Percentiles rank a stretch among this genome's conserved stretches.
Conservation (phyloP, 2,113 vertebrate genomes). For the Seriola quinqueradiata region DNA sequence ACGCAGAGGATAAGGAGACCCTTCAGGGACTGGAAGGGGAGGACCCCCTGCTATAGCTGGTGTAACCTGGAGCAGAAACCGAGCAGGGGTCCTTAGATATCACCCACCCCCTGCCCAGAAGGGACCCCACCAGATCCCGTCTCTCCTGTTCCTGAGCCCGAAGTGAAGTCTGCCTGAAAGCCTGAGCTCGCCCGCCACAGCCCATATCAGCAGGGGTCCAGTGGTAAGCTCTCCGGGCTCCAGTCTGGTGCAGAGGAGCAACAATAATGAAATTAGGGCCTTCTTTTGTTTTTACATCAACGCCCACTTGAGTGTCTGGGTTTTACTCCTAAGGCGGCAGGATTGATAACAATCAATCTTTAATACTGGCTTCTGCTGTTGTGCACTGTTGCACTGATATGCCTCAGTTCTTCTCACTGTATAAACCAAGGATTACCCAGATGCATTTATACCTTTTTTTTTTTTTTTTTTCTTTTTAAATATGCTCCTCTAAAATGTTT, state of each 20-base stretch:
- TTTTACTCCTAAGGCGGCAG: conserved; percentile 34
- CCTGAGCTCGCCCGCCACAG: conserved; percentile 38
- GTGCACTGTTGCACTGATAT: not conserved
- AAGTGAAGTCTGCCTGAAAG: conserved; percentile 60
- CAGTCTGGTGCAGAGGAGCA: conserved; percentile 68
- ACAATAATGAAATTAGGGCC: conserved; percentile 73
- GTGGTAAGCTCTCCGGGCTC: conserved; percentile 63
- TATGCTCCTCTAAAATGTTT: conserved; percentile 28
- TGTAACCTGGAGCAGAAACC: conserved; percentile 74
- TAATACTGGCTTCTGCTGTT: not conserved
- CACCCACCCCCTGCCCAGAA: conserved; percentile 58
- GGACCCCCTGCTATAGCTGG: conserved; percentile 48
- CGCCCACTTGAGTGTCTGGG: conserved; percentile 54
- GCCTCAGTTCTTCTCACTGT: not conserved
- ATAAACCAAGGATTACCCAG: not conserved
- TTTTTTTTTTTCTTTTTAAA: conserved; percentile 1
- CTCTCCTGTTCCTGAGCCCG: conserved; percentile 51
- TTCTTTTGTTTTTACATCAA: conserved; percentile 71
- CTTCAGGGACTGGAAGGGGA: conserved; percentile 42
- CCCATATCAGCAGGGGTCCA: conserved; percentile 76
- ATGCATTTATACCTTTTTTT: conserved; percentile 18
- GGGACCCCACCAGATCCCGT: conserved; percentile 50
- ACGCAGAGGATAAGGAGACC: conserved; percentile 53
- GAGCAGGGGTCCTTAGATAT: conserved; percentile 76
- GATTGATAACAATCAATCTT: conserved; percentile 37